phyloP scores from a whole-genome alignment of 2,113 vertebrate genomes.

The Bubalus kerabau region DNA sequence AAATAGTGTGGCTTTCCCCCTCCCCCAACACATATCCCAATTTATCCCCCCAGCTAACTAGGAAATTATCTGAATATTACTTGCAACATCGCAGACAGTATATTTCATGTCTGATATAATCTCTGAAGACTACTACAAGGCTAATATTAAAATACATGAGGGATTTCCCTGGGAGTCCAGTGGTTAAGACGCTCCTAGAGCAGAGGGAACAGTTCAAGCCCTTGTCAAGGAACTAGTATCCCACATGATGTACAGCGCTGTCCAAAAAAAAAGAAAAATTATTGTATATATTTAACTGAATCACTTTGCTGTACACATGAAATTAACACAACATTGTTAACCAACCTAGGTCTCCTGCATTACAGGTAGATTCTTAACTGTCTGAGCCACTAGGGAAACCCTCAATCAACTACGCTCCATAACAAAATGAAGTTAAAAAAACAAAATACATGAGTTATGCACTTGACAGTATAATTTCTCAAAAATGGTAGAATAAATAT shows the following conservation, averaged over 20 bases:
- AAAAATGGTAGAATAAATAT: not conserved
- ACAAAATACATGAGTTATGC: not conserved
- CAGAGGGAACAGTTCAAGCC: not conserved
- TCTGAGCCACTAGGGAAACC: not conserved
- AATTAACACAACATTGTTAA: not conserved
- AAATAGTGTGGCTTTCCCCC: not conserved
- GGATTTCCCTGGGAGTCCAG: not conserved
- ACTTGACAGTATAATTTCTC: not conserved
- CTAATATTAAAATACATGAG: not conserved
- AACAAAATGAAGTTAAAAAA: not conserved
- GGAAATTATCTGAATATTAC: not conserved
- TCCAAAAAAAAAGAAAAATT: not conserved
- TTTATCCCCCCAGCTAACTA: not conserved
- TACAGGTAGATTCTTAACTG: not conserved
- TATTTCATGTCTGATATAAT: not conserved
- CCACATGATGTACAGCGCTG: not conserved
- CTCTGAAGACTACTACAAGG: not conserved
- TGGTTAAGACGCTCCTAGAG: not conserved
- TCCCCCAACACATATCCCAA: not conserved
- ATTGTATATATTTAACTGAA: not conserved
- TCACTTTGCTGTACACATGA: not conserved
- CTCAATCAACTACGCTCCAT: not conserved
- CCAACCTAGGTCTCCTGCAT: not conserved
- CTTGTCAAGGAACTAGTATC: not conserved
- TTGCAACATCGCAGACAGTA: not conserved